Conservation (phyloP, 2,888 invertebrate species). For the Ectobius pallidus region DNA sequence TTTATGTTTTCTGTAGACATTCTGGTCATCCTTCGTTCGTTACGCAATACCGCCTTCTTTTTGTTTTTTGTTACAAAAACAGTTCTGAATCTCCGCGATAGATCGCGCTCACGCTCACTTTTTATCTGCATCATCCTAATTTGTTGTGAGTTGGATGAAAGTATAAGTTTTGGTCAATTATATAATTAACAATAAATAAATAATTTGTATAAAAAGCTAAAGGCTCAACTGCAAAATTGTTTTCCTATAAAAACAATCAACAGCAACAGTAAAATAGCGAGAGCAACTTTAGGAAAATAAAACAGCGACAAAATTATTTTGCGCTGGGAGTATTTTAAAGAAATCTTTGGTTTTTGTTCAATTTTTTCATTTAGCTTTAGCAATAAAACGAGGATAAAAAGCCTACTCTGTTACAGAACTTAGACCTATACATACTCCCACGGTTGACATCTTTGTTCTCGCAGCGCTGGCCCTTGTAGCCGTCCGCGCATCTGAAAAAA, state of each 20-base stretch:
- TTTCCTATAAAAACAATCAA: slow-evolving; percentile 26
- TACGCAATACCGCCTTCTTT: slow-evolving; percentile 1
- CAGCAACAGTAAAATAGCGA: slow-evolving; percentile 22
- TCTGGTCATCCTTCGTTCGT: slow-evolving; percentile 16
- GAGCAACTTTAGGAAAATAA: slow-evolving; percentile 7
- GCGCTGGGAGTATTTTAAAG: slow-evolving; percentile 30
- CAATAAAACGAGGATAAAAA: slow-evolving; percentile 79
- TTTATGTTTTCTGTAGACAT: slow-evolving; percentile 16
- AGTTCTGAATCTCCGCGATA: no score
- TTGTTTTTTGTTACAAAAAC: background rate
- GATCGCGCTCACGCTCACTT: background rate
- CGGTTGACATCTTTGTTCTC: slow-evolving; percentile 77
- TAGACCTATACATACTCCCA: slow-evolving; percentile 79
- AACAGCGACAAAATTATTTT: slow-evolving; percentile 10
- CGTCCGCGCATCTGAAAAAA: slow-evolving; percentile 75
- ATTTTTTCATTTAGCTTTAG: slow-evolving; percentile 54
- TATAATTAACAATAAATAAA: slow-evolving; percentile 41
- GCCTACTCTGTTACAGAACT: slow-evolving; percentile 75
- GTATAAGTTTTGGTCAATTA: slow-evolving; percentile 34
- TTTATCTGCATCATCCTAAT: slow-evolving; percentile 39
- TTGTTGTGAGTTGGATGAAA: slow-evolving; percentile 41
- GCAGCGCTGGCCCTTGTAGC: slow-evolving; percentile 79
- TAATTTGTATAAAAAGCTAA: slow-evolving; percentile 32
- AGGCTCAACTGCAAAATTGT: slow-evolving; percentile 29
- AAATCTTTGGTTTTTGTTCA: slow-evolving; percentile 44